Evolutionary conservation across 2,113 vertebrate genomes (phyloP).

Genomic region (Cacatua alba): DNA sequence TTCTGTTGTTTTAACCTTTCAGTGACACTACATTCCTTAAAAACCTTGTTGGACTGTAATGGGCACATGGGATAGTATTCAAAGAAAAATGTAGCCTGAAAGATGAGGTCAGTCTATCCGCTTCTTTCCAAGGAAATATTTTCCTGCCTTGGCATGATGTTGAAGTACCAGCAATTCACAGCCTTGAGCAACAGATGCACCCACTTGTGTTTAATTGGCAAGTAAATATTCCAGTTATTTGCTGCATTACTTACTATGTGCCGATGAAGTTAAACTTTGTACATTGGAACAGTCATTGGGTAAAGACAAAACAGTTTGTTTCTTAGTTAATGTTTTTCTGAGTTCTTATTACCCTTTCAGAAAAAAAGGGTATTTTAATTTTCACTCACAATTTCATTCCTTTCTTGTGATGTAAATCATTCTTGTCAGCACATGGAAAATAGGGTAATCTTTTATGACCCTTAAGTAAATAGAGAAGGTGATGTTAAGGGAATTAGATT

Average conservation of each 20-base stretch:
- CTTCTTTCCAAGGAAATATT: neutral
- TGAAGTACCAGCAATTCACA: neutral
- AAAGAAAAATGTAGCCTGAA: neutral
- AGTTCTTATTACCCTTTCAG: neutral
- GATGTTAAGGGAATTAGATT: neutral
- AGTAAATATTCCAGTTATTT: neutral
- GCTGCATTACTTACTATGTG: neutral
- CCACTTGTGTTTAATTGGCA: neutral
- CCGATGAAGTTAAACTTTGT: neutral
- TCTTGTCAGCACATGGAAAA: neutral
- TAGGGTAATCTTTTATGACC: neutral
- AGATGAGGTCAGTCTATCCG: neutral
- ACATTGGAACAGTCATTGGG: neutral
- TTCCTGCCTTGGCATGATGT: neutral
- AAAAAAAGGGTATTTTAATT: neutral
- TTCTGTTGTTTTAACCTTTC: neutral
- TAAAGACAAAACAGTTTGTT: neutral
- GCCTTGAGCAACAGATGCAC: neutral
- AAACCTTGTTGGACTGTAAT: neutral
- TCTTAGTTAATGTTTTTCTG: neutral
- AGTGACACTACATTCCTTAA: neutral
- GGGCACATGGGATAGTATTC: neutral
- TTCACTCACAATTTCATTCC: neutral
- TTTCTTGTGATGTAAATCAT: neutral
- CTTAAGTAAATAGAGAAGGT: neutral